Base-by-base conservation (phyloP, 1,140 invertebrate species). In the Drosophila gunungcola region DNA sequence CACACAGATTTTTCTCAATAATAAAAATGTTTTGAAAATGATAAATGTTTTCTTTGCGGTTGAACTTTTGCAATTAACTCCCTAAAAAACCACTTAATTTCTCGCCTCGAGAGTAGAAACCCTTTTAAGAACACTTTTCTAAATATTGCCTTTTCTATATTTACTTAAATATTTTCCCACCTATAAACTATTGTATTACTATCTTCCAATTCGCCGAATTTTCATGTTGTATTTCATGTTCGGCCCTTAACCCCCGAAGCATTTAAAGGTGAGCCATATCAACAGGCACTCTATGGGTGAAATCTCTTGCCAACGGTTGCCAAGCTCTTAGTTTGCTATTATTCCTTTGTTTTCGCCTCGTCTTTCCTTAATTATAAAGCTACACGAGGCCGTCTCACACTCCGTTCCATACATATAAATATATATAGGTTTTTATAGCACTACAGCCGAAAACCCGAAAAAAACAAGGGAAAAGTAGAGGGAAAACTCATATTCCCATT, bases 361-460 rank as follows among this genome's bases (percentile, higher is more conserved):
- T 76, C 70, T 79, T 79, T 73, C 79, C 76, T 88, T 86, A 86
- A 88, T 88, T 86, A 86, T 82, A 82, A 85, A 81, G 72, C 78
- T 51, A 60, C 73, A 67, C 48, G 42, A 61, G 55, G 49, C 61
- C 49, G 41, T 9, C 55, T 39, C 42, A 48, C 29, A 70, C 42
- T 54, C 48, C 48, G 29, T 27, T 34, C 21, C 21, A 48, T 46
- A 65, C 27, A 49, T 63, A 46, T 68, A 68, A 56, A 48, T 57
- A 69, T 70, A 57, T 69, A 70, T 69, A 48, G 64, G 64, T 55
- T 70, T 69, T 70, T 57, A 46, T 41, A 21, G 63, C 67, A 69
- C 64, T 41, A 70, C 51, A 41, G 51, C 36, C 49, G 2, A 54
- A 42, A 73, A 62, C 54, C 13, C 16, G 5, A 11, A 60, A 34